Evolutionary conservation across 2,797 vertebrate species (phyloP).

Genomic region (Lycodopsis pacificus): DNA sequence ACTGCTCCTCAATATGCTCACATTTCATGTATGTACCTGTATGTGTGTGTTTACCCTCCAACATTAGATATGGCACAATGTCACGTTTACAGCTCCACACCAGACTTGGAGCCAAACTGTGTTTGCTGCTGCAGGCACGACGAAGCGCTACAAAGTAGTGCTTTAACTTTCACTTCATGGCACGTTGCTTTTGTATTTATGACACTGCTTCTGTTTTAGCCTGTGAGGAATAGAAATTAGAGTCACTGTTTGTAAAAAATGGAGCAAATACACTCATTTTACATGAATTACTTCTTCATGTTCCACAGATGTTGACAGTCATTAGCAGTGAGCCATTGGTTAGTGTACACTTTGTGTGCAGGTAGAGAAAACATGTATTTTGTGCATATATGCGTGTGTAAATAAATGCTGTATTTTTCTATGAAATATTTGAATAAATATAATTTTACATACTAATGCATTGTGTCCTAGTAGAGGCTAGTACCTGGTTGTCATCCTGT

Average conservation of each 20-base stretch:
- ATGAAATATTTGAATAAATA: slow-evolving; percentile 70
- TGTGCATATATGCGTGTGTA: slow-evolving; percentile 41
- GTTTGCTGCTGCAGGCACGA: too few species aligned
- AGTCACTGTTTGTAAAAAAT: not conserved
- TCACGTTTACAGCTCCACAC: too few species aligned
- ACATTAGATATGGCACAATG: too few species aligned
- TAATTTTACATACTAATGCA: slow-evolving; percentile 29
- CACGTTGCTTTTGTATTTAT: too few species aligned
- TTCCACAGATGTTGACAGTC: slow-evolving; percentile 1
- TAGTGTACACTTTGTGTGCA: not conserved
- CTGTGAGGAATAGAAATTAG: not conserved
- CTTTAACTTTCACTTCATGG: too few species aligned
- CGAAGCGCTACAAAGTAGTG: too few species aligned
- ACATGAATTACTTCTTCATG: not conserved
- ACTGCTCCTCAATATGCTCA: too few species aligned
- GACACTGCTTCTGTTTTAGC: slow-evolving; percentile 21
- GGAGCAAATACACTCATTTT: slow-evolving; percentile 2
- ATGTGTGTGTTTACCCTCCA: too few species aligned
- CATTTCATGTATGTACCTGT: too few species aligned
- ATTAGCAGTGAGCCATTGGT: not conserved
- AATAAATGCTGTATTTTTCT: slow-evolving; percentile 70
- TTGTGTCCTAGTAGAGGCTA: not conserved
- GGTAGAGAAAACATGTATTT: not conserved
- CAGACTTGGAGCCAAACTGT: too few species aligned
- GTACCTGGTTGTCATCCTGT: too few species aligned